Evolutionary conservation across 2,888 invertebrate genomes (phyloP).

Genomic region (Amblyteles armatorius): DNA sequence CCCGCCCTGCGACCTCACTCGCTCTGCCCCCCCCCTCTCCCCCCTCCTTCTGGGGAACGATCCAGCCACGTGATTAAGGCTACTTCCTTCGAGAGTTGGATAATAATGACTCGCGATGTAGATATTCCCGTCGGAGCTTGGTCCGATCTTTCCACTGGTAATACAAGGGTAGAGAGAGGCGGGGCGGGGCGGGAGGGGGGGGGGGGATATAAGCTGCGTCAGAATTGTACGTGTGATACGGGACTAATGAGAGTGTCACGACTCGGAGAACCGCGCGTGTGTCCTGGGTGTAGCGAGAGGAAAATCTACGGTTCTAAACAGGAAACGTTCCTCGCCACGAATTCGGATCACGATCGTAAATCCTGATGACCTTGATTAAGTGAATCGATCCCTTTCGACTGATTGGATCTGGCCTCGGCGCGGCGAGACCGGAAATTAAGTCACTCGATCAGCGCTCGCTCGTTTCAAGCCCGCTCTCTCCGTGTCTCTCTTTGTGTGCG

Average conservation of each 20-base stretch:
- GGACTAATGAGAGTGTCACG: constrained; percentile 58
- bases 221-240: constrained; percentile 62
- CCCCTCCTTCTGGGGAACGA: constrained; percentile 25
- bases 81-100: constrained; percentile 64
- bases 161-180: constrained; percentile 14
- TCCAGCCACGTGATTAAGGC: constrained; percentile 66
- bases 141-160: constrained; percentile 64
- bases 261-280: neutral
- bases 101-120: constrained; percentile 64
- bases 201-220: constrained; percentile 24
- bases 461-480: constrained; percentile 16
- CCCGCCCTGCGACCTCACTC: constrained; percentile 2
- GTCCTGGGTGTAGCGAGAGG: neutral
- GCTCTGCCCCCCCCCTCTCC: neutral
- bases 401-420: constrained; percentile 61
- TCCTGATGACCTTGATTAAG: constrained; percentile 68
- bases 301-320: constrained; percentile 3
- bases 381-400: constrained; percentile 64
- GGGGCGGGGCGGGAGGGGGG: no score
- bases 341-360: constrained; percentile 65
- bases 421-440: constrained; percentile 64
- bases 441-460: constrained; percentile 60
- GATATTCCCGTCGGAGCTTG: constrained; percentile 57
- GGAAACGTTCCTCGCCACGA: constrained; percentile 46
- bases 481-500: neutral